Conservation (phyloP, 1,140 invertebrate genomes). For the Cyclina sinensis region DNA sequence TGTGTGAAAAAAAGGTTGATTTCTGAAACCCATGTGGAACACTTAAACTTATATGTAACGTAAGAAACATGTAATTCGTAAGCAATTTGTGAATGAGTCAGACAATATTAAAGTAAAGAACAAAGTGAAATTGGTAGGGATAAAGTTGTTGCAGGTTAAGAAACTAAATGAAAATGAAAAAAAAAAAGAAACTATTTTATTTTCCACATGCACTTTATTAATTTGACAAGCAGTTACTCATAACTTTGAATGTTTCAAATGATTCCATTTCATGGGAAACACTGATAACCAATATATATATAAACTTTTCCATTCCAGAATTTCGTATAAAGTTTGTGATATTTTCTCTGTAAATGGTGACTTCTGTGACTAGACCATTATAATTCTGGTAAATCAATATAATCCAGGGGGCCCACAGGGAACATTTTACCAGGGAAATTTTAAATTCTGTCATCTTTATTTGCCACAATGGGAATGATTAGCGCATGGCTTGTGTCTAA, state of each 20-base stretch:
- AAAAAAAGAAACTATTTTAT: no score
- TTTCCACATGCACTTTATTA: no score
- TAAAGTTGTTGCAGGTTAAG: no score
- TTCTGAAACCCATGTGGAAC: slow-evolving; percentile 25
- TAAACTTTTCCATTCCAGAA: no score
- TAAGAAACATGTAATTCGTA: background rate
- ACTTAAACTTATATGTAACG: background rate
- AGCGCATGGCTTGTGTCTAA: slow-evolving; percentile 21
- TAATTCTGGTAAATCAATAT: slow-evolving; percentile 24
- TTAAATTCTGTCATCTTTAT: slow-evolving; percentile 21
- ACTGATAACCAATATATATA: no score
- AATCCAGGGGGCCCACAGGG: background rate
- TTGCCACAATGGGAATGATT: background rate
- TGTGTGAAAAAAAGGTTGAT: background rate
- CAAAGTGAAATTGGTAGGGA: no score
- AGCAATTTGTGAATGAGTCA: background rate
- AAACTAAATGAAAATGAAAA: no score
- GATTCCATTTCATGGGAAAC: no score
- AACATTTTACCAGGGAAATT: slow-evolving; percentile 20
- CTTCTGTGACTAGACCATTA: background rate
- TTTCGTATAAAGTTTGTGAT: no score
- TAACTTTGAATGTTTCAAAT: no score
- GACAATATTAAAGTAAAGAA: no score
- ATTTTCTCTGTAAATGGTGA: background rate
- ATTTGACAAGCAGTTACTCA: no score